Base-by-base conservation (phyloP, 2,888 invertebrate genomes). In the Tupiocoris notatus region DNA sequence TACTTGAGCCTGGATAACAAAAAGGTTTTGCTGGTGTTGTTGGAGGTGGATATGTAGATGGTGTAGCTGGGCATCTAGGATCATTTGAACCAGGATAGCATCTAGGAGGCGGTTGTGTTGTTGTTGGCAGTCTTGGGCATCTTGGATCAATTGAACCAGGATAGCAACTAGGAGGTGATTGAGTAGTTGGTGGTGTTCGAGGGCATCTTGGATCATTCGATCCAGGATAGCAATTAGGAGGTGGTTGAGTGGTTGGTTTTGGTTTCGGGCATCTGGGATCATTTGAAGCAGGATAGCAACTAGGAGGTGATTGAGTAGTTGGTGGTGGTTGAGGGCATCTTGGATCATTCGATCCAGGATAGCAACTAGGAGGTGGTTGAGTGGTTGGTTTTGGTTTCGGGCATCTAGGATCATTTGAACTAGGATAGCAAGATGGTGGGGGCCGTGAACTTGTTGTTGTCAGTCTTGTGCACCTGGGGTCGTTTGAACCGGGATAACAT, bases 401-500 rank as follows among this genome's bases (percentile, higher is more conserved):
- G 64, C 81, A 80, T 24, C 79, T 77, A 17, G 83, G 82, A 76
- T 83, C 82, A 0, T 79, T 24, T 7, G 79, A 79, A 62, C 80
- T 78, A 16, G 77, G 80, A 39, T 79, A 79, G 71, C 80, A 80
- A 16, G 70, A 79, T 2, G 65, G 65, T 24, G 25, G 65, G 9
- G 63, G 16, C 16, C 3, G 25, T 25, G 24, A 79, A 22, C 79
- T 78, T 78, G 81, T 75, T 81, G 81, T 79, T 74, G 77, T 2
- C 16, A 18, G 57, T 57, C 7, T 57, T 3, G 83, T 83, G 76
- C 84, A 78, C 21, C 85, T 81, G 0, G 84, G 84, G 80, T 86
- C 85, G 16, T 81, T 82, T 2, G 83, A 82, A 24, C 83, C 84
- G 9, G 83, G 83, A 77, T 79, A 81, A n/a, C n/a, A n/a, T n/a